phyloP scores from a whole-genome alignment of 1,140 invertebrate genomes.

The Propsilocerus akamusi region DNA sequence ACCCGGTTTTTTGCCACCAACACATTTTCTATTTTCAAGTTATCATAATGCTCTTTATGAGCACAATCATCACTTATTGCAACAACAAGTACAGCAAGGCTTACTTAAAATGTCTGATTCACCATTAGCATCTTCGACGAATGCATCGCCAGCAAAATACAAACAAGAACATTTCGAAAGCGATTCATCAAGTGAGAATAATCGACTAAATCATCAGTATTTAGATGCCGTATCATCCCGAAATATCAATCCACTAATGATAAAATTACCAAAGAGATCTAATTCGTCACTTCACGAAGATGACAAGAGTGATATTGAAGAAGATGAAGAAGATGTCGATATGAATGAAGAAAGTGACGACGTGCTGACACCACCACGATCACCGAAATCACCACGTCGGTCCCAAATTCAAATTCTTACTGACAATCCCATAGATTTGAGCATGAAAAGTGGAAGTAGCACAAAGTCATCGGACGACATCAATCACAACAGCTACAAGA shows the following conservation, averaged over 20 bases:
- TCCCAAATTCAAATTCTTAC: constrained; percentile 40
- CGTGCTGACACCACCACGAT: constrained; percentile 22
- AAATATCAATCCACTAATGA: constrained; percentile 10
- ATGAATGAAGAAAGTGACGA: constrained; percentile 17
- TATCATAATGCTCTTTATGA: constrained; percentile 41
- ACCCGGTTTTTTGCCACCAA: constrained; percentile 40
- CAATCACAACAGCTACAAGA: constrained; percentile 4
- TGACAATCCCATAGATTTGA: constrained; percentile 64
- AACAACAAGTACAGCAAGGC: constrained; percentile 21
- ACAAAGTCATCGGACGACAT: constrained; percentile 19
- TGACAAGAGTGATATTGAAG: constrained; percentile 8
- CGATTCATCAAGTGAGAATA: constrained; percentile 32
- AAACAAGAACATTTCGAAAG: constrained; percentile 8
- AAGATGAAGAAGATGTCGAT: constrained; percentile 10
- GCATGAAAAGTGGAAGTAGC: constrained; percentile 40
- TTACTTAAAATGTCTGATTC: constrained; percentile 27
- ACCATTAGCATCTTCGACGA: constrained; percentile 10
- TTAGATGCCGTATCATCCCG: background rate
- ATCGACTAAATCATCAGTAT: constrained; percentile 26
- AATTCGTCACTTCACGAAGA: constrained; percentile 17
- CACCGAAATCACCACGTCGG: constrained; percentile 20
- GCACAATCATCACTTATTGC: constrained; percentile 13
- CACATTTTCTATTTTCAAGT: constrained; percentile 40
- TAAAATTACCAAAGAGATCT: constrained; percentile 21
- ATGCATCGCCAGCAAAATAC: constrained; percentile 7